phyloP scores from a whole-genome alignment of 2,113 vertebrate genomes.

The Catagonus wagneri region DNA sequence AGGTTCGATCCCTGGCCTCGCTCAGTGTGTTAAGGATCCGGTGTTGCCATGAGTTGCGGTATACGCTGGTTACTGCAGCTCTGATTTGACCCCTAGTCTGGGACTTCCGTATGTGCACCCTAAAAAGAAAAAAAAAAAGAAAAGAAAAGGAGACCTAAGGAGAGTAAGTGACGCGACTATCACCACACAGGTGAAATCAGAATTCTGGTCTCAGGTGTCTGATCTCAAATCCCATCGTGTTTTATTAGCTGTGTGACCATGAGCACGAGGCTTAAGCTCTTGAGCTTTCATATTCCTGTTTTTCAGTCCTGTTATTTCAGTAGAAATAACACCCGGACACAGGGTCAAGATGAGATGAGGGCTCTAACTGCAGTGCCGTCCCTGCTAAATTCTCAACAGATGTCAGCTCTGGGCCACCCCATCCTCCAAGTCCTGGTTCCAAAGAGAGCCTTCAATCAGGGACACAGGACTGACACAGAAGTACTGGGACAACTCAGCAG shows the following conservation, averaged over 20 bases:
- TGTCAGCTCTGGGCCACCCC: fast-evolving
- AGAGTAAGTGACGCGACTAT: neutral
- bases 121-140: too few relatives aligned
- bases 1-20: too few relatives aligned
- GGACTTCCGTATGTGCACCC: too few relatives aligned
- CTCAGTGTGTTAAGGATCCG: too few relatives aligned
- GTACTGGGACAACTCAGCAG: neutral
- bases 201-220: neutral
- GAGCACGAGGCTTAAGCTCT: neutral
- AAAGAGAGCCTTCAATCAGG: neutral
- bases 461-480: neutral
- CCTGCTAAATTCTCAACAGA: neutral
- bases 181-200: neutral
- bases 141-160: neutral
- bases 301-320: neutral
- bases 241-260: neutral
- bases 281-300: neutral
- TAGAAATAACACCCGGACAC: neutral
- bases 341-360: neutral
- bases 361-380: neutral
- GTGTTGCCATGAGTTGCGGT: too few relatives aligned
- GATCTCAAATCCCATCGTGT: neutral
- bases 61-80: too few relatives aligned
- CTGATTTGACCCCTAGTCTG: too few relatives aligned
- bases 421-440: neutral